Base-by-base conservation (phyloP, 2,888 invertebrate species). In the Mythimna loreyi region DNA sequence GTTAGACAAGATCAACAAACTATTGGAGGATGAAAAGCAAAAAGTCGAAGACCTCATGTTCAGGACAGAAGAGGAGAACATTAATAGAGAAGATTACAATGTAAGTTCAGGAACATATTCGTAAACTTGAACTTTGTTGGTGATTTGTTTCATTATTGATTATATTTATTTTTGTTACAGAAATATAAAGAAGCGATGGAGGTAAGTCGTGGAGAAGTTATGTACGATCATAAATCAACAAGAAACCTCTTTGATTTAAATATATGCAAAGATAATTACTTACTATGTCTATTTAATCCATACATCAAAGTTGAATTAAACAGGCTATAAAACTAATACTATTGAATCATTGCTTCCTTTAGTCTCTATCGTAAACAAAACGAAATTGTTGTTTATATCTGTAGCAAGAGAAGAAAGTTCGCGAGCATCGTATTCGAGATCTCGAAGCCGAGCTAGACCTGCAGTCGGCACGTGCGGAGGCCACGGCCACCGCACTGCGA, bases 41-140 rank as follows among this genome's bases (percentile, higher is more conserved):
- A 98, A 97, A 92, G 97, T 97, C 7, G 99, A 99, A 94, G 99
- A 99, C 92, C 96, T 99, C 74, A 97, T 98, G 93, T 99, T 99
- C 90, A 96, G 98, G 69, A 97, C 98, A 78, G 99, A 99, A 94
- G 99, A 99, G 91, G 98, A 98, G 83, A 97, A 98, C 56, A 98
- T 99, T 86, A 97, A 97, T 85, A 98, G 98, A 91, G 98, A 98
- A 87, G 99, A 99, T 91, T 96, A 98, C 82, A 98, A 98, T 97
- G 98, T 99, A 96, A 96, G 93, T 88, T 40, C 36, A 70, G 66
- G 30, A 47, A 49, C n/a, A 13, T n/a, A 21, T 40, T 40, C 16
- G 40, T 40, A 16, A 40, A 40, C 6, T 40, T 40, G 40, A 19
- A 19, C 6, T 16, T 40, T 40, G 16, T 40, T 40, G 16, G 1